Percentiles rank a stretch among this genome's conserved stretches.
Evolutionary conservation across 1,140 invertebrate genomes (phyloP).

Genomic region (Penaeus vannamei): DNA sequence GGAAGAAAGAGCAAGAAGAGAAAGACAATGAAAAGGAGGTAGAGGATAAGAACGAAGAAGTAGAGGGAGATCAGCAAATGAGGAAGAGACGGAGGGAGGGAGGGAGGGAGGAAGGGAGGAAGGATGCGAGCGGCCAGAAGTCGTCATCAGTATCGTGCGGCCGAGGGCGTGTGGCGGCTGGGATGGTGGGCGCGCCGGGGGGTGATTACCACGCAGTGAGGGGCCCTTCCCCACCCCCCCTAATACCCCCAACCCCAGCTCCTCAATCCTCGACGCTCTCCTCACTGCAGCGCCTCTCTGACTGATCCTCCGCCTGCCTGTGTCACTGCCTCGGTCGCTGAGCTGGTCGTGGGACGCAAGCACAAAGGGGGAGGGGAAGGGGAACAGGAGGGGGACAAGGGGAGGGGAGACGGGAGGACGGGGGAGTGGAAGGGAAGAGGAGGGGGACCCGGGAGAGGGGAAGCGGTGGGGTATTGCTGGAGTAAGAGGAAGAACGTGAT

Average conservation of each 20-base stretch:
- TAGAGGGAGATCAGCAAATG: too few species aligned
- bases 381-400: neutral
- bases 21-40: neutral
- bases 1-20: neutral
- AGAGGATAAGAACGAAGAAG: neutral
- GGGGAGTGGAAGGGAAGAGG: too few species aligned
- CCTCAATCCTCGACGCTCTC: neutral
- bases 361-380: neutral
- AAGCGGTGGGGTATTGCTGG: neutral
- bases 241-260: neutral
- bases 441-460: neutral
- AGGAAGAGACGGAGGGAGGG: slow-evolving; percentile 20
- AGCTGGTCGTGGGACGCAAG: too few species aligned
- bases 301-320: neutral
- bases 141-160: slow-evolving; percentile 19
- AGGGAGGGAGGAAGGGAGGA: slow-evolving; percentile 1
- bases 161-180: slow-evolving; percentile 45
- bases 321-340: neutral
- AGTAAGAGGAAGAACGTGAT: neutral
- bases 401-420: neutral
- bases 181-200: slow-evolving; percentile 49
- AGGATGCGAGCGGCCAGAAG: neutral
- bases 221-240: slow-evolving; percentile 32
- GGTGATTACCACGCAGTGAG: slow-evolving; percentile 59
- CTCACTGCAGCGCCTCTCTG: neutral